phyloP scores from a whole-genome alignment of 2,888 invertebrate genomes.

The Teinopalpus imperialis region DNA sequence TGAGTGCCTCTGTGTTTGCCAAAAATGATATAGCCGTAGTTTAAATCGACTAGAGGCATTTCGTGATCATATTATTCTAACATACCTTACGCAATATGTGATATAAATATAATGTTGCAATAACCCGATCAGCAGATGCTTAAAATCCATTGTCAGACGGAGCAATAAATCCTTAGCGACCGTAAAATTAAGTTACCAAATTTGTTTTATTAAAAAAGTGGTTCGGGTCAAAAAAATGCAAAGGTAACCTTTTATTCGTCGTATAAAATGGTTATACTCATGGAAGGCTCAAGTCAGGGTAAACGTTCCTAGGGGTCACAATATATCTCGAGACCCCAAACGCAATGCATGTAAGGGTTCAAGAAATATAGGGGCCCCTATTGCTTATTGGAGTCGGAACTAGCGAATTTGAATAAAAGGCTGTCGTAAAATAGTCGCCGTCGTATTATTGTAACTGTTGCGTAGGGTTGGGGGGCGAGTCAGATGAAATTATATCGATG shows the following conservation, averaged over 20 bases:
- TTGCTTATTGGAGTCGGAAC: slow-evolving; percentile 70
- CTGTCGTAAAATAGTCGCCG: slow-evolving; percentile 71
- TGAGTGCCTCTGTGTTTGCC: too few relatives aligned
- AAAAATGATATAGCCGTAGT: too few relatives aligned
- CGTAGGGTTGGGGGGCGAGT: slow-evolving; percentile 41
- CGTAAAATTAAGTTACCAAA: too few relatives aligned
- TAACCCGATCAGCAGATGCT: too few relatives aligned
- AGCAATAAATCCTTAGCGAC: too few relatives aligned
- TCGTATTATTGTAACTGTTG: slow-evolving; percentile 62
- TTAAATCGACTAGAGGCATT: too few relatives aligned
- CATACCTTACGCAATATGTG: too few relatives aligned
- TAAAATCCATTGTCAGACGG: too few relatives aligned
- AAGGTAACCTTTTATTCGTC: slow-evolving; percentile 21
- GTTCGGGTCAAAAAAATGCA: slow-evolving; percentile 17
- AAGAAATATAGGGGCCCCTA: slow-evolving; percentile 53
- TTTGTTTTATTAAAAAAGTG: not conserved
- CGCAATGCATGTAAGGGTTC: slow-evolving; percentile 48
- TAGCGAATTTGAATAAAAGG: slow-evolving; percentile 77
- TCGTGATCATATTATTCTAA: too few relatives aligned
- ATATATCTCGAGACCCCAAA: slow-evolving; percentile 29
- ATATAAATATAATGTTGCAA: too few relatives aligned
- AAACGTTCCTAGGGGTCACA: slow-evolving; percentile 24
- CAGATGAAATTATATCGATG: slow-evolving; percentile 31
- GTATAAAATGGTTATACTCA: slow-evolving; percentile 23
- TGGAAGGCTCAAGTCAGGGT: slow-evolving; percentile 22